Evolutionary conservation across 2,797 vertebrate species (phyloP), one percentile per base, ranked within the genome.

Genomic region (Xyrichtys novacula): DNA sequence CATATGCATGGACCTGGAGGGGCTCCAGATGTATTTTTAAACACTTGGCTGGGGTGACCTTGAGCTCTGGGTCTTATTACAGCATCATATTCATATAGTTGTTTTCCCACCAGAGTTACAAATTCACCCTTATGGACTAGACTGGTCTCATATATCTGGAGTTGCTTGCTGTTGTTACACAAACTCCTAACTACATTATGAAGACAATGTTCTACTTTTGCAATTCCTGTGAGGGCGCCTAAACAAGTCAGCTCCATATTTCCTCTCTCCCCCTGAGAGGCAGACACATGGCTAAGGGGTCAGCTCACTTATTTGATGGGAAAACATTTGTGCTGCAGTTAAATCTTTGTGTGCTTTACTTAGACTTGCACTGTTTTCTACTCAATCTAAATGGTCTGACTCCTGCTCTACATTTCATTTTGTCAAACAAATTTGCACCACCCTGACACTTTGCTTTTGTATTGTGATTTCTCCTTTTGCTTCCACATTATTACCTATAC

Each of bases 11-110:
- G 80, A 76, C 61, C 90, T 85, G 65, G 53, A 81, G 77, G 72
- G 71, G 65, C 62, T 87, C 75, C 40, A 42, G 63, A 65, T 84
- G 60, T 87, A 83, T 89, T 89, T 88, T 86, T 84, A 85, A 78
- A 76, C 23, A 15, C 66, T 66, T 79, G 70, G 48, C 74, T 55
- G 28, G 25, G 62, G 46, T 85, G 87, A 88, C 88, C 83, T 89
- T 88, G 82, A 71, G 28, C 76, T 84, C 62, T 72, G 68, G 72
- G 66, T 86, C 63, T 84, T 75, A 59, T 73, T 80, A 64, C 22
- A 66, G 61, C 50, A 71, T 83, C 39, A 40, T 40, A 65, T 64
- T 48, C 20, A 55, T 66, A 75, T 74, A 55, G n/a, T n/a, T 9
- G 49, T 70, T 65, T 56, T 61, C 67, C 43, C 29, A 69, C 48